Conservation (phyloP, 2,113 vertebrate genomes). For the pig (Sus scrofa) region DNA sequence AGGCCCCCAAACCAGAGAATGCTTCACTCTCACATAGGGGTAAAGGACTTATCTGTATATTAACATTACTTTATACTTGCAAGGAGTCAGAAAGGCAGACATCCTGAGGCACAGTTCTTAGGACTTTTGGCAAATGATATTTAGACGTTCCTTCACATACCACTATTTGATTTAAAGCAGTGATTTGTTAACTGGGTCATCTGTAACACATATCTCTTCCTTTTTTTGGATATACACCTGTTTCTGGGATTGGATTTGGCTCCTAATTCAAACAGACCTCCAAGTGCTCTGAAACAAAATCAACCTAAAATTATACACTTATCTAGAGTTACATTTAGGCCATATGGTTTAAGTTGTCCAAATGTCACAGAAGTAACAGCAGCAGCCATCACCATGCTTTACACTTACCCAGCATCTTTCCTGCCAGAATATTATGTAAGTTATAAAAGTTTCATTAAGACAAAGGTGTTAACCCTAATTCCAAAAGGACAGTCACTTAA, state of each 20-base stretch:
- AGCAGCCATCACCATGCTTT: constrained; percentile 71
- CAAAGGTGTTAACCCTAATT: constrained; percentile 69
- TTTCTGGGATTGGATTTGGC: constrained; percentile 80
- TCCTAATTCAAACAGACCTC: constrained; percentile 81
- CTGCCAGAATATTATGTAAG: constrained; percentile 75
- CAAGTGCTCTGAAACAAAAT: constrained; percentile 82
- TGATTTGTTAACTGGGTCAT: constrained; percentile 80
- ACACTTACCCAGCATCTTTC: constrained; percentile 74
- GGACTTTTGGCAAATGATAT: constrained; percentile 38
- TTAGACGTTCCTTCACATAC: constrained; percentile 62
- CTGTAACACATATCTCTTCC: constrained; percentile 70
- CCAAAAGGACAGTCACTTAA: constrained; percentile 60
- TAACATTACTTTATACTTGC: neutral
- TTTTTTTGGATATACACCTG: constrained; percentile 83
- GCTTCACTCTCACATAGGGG: neutral
- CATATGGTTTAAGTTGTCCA: constrained; percentile 82
- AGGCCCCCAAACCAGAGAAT: neutral
- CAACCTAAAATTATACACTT: constrained; percentile 82
- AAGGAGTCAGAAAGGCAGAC: constrained; percentile 59
- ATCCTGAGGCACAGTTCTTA: constrained; percentile 38
- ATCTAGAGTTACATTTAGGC: constrained; percentile 80
- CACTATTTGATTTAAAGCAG: constrained; percentile 65
- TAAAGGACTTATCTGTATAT: neutral
- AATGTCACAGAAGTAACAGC: constrained; percentile 81
- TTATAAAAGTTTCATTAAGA: constrained; percentile 74